A percentile compares a stretch with the other conserved stretches of the same genome.
These are phyloP conservation scores for Leptinotarsa lineolata DNA, from an alignment of 1,140 invertebrate genomes.

Conservation along the genomic window DNA sequence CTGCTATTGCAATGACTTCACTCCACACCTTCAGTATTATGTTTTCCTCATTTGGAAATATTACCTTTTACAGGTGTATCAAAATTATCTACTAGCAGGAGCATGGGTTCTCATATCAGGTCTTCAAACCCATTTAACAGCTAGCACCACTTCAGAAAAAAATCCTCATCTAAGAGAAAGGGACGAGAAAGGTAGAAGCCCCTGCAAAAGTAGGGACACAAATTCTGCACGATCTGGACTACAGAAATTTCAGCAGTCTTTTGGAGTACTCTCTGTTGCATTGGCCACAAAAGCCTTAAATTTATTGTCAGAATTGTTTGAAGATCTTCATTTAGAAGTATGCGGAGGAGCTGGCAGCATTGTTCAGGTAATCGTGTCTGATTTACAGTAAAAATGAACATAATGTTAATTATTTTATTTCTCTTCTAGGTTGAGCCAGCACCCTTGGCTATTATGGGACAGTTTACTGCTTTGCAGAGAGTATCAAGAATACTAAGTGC, in stretches of 20 bases:
- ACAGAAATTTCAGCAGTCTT: constrained; percentile 69
- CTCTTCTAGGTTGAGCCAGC: constrained; percentile 58
- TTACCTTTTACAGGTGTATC: constrained; percentile 68
- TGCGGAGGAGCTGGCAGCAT: constrained; percentile 46
- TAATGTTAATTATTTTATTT: not conserved
- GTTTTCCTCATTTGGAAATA: constrained; percentile 14
- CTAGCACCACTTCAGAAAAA: constrained; percentile 57
- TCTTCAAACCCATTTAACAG: constrained; percentile 72
- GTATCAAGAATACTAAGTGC: constrained; percentile 68
- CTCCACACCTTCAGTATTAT: not conserved
- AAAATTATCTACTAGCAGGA: constrained; percentile 87
- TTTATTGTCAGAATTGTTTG: constrained; percentile 67
- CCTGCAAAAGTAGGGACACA: constrained; percentile 68
- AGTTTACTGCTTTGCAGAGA: constrained; percentile 69
- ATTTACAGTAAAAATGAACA: no score
- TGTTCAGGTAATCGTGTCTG: constrained; percentile 36
- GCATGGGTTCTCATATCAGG: constrained; percentile 86
- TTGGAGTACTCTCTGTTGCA: constrained; percentile 81
- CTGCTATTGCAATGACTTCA: no score
- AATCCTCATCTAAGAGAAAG: constrained; percentile 39
- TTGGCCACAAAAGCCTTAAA: constrained; percentile 75
- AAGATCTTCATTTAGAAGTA: constrained; percentile 68
- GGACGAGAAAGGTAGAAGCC: constrained; percentile 68
- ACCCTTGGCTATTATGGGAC: constrained; percentile 63
- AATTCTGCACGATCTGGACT: constrained; percentile 53